Percentiles rank a stretch among this genome's conserved stretches.
These are phyloP conservation scores for Arctia plantaginis DNA, from an alignment of 2,888 invertebrate genomes.

Conservation along the genomic window DNA sequence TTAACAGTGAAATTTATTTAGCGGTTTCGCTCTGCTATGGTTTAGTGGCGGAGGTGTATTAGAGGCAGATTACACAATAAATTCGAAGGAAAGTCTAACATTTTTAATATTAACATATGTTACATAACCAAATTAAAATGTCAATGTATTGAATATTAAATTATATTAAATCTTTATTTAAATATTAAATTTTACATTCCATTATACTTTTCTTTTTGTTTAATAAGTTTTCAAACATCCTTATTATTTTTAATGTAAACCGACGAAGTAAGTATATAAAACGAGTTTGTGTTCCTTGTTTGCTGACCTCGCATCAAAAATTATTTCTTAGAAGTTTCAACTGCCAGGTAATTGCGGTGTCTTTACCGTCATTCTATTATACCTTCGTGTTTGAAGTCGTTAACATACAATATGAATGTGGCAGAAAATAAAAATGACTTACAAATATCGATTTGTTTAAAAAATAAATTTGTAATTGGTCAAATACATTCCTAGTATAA, in stretches of 20 bases:
- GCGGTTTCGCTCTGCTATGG: neutral
- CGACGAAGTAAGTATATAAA: constrained; percentile 13
- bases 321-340: constrained; percentile 35
- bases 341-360: constrained; percentile 25
- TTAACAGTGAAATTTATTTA: neutral
- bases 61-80: neutral
- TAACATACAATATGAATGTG: constrained; percentile 15
- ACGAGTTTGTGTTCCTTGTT: constrained; percentile 21
- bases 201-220: constrained; percentile 29
- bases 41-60: neutral
- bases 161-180: too few relatives aligned
- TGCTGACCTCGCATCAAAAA: constrained; percentile 26
- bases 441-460: constrained; percentile 12
- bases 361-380: constrained; percentile 28
- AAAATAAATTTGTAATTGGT: neutral
- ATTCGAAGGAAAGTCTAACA: neutral
- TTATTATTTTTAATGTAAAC: constrained; percentile 32
- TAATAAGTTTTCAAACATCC: constrained; percentile 25
- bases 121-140: neutral
- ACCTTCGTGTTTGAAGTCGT: constrained; percentile 25
- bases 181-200: neutral
- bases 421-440: constrained; percentile 23
- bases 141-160: too few relatives aligned
- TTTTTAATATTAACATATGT: neutral
- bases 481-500: neutral